These are phyloP conservation scores for Epiblema foenella DNA, from an alignment of 2,888 invertebrate genomes.

Conservation along the genomic window DNA sequence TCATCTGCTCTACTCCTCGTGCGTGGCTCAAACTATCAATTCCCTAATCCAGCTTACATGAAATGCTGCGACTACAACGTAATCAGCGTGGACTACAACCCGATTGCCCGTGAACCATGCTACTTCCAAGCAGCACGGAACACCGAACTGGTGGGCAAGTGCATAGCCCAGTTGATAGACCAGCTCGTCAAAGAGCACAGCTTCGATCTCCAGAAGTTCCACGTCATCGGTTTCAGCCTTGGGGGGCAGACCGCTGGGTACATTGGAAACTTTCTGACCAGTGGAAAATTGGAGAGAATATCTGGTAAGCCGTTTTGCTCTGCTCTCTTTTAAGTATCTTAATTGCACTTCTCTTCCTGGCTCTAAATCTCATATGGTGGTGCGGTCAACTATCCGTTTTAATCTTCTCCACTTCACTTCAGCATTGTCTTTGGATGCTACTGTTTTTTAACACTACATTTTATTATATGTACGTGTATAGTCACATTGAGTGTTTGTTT, in stretches of 20 bases:
- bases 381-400: too few species aligned
- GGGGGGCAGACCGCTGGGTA: conserved; percentile 86
- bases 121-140: conserved; percentile 85
- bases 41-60: conserved; percentile 76
- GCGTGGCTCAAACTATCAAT: neutral
- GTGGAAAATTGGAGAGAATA: conserved; percentile 63
- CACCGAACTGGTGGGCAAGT: conserved; percentile 85
- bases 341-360: neutral
- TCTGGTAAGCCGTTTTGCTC: neutral
- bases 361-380: too few species aligned
- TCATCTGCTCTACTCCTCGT: too few species aligned
- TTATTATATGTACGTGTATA: too few species aligned
- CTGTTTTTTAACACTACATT: too few species aligned
- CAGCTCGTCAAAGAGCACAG: conserved; percentile 69
- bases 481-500: too few species aligned
- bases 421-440: too few species aligned
- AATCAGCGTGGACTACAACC: conserved; percentile 86
- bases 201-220: conserved; percentile 77
- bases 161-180: conserved; percentile 85
- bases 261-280: conserved; percentile 74
- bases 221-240: conserved; percentile 87
- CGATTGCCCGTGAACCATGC: conserved; percentile 84
- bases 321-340: neutral
- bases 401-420: too few species aligned
- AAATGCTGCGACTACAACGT: conserved; percentile 84